These are phyloP conservation scores for Ectropis grisescens DNA, from an alignment of 1,140 invertebrate species.

Conservation along the genomic window DNA sequence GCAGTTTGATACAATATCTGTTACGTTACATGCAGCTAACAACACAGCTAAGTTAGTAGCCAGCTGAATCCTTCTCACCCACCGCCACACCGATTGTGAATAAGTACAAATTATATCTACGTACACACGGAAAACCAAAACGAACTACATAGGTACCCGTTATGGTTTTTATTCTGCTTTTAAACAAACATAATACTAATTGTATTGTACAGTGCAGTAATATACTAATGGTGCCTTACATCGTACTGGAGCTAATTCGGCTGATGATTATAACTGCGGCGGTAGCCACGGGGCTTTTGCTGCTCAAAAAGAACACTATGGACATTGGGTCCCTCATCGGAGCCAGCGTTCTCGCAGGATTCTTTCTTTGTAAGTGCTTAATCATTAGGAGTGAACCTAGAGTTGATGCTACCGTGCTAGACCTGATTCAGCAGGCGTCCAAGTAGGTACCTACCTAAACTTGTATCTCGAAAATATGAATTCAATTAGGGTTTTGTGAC, in stretches of 20 bases:
- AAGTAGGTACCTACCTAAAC: neutral
- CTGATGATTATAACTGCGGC: slow-evolving; percentile 27
- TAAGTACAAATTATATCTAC: too few species aligned
- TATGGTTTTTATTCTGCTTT: too few species aligned
- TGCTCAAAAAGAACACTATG: slow-evolving; percentile 55
- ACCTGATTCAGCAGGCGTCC: neutral
- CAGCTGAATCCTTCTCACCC: too few species aligned
- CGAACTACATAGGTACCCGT: too few species aligned
- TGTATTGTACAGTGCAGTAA: slow-evolving; percentile 34
- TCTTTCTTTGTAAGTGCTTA: slow-evolving; percentile 42
- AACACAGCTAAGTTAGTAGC: too few species aligned
- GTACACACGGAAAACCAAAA: too few species aligned
- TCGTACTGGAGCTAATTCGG: slow-evolving; percentile 37
- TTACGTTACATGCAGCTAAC: too few species aligned
- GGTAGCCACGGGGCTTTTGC: slow-evolving; percentile 29
- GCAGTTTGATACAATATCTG: too few species aligned
- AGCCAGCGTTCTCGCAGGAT: slow-evolving; percentile 42
- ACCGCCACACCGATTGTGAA: too few species aligned
- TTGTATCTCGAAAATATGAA: too few species aligned
- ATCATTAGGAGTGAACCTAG: too few species aligned
- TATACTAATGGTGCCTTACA: slow-evolving; percentile 34
- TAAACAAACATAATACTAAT: slow-evolving; percentile 2
- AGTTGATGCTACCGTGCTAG: neutral
- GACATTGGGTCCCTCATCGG: slow-evolving; percentile 54
- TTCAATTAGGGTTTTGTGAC: too few species aligned